Percentiles rank a stretch among this genome's conserved stretches.
These are phyloP conservation scores for Salminus brasiliensis DNA, from an alignment of 2,113 vertebrate genomes.

Conservation along the genomic window DNA sequence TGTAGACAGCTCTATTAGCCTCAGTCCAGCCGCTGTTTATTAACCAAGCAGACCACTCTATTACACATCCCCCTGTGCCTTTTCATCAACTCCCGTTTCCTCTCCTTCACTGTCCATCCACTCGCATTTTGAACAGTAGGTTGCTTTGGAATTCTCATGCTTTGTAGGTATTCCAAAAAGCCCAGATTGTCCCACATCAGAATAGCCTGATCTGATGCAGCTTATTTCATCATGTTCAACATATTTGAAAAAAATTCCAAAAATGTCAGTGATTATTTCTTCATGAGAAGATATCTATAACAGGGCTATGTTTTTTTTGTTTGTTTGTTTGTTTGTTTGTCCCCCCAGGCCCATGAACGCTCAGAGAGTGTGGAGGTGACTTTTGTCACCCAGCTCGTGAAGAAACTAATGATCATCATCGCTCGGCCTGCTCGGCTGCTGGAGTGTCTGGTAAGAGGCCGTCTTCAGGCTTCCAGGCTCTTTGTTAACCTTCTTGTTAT, in stretches of 20 bases:
- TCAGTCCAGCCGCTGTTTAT: conserved; percentile 53
- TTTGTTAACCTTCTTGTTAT: conserved; percentile 6
- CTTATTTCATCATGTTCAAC: neutral
- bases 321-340: neutral
- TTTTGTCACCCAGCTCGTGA: conserved; percentile 93
- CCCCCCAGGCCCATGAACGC: conserved; percentile 91
- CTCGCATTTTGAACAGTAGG: neutral
- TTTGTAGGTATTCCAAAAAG: neutral
- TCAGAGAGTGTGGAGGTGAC: conserved; percentile 93
- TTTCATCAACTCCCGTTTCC: conserved; percentile 29
- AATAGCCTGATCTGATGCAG: neutral
- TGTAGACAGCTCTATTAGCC: conserved; percentile 51
- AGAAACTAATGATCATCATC: conserved; percentile 95
- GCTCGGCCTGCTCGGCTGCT: conserved; percentile 92
- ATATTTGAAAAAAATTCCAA: neutral
- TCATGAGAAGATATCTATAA: neutral
- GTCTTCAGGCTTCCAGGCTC: neutral
- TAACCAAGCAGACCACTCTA: conserved; percentile 47
- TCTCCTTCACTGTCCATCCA: neutral
- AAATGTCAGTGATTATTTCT: no score
- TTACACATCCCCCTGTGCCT: conserved; percentile 31
- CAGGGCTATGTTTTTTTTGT: neutral
- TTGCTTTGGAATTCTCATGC: neutral
- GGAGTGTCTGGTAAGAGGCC: conserved; percentile 91
- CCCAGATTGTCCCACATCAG: no score